Evolutionary conservation across 53 echinoderm and acorn worm species (phyloP).

Genomic region (Echinarachnius parma): DNA sequence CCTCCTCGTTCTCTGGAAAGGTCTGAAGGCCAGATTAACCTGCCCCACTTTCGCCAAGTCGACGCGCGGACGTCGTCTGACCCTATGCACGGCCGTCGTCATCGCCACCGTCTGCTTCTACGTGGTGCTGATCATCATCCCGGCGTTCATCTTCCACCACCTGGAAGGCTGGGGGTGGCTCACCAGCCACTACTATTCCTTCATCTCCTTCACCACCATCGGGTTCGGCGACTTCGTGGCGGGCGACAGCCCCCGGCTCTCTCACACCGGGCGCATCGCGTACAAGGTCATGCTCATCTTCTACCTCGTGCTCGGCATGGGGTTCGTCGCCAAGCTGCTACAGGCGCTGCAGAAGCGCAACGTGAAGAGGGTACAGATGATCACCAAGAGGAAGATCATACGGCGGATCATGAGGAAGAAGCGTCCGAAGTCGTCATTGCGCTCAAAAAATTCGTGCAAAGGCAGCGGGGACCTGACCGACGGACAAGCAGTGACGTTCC

Average conservation of each 20-base stretch:
- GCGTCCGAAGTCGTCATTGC: not conserved
- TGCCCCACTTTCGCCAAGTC: constrained; percentile 22
- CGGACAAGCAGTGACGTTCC: constrained; percentile 6
- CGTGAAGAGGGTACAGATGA: constrained; percentile 35
- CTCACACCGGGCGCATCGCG: constrained; percentile 27
- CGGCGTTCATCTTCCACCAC: constrained; percentile 52
- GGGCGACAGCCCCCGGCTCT: constrained; percentile 51
- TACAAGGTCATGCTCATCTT: constrained; percentile 65
- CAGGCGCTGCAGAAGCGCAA: constrained; percentile 51
- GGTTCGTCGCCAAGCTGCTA: constrained; percentile 55
- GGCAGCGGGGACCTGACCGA: constrained; percentile 21
- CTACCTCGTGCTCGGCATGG: constrained; percentile 65
- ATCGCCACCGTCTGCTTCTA: constrained; percentile 36
- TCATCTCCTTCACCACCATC: constrained; percentile 74
- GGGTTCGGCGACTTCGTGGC: constrained; percentile 78
- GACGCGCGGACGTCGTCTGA: not conserved
- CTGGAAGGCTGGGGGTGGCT: constrained; percentile 70
- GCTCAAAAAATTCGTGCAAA: not conserved
- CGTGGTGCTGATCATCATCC: constrained; percentile 53
- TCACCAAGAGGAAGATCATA: constrained; percentile 42
- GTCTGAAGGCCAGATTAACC: constrained; percentile 47
- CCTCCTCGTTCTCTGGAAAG: constrained; percentile 49
- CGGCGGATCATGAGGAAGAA: constrained; percentile 53
- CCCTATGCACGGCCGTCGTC: constrained; percentile 5
- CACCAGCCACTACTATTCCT: constrained; percentile 63